Conservation (phyloP, 1,140 invertebrate species). For the Vanessa atalanta region DNA sequence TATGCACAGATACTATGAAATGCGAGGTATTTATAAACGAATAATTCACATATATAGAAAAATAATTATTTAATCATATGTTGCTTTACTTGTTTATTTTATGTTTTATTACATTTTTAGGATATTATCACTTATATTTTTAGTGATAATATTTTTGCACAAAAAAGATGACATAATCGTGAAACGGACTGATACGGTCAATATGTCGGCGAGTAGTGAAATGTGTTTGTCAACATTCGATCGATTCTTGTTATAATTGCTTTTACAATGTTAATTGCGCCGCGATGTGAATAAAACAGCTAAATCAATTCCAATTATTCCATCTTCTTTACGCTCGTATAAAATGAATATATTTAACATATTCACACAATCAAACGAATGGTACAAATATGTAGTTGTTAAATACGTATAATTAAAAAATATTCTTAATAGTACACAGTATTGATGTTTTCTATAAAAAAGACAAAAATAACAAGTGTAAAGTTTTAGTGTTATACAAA, state of each 20-base stretch:
- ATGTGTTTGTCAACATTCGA: conserved; percentile 75
- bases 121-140: neutral
- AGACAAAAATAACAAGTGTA: neutral
- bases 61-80: too few species aligned
- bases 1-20: too few species aligned
- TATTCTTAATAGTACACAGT: conserved; percentile 16
- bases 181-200: conserved; percentile 27
- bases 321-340: conserved; percentile 7
- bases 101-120: neutral
- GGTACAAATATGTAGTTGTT: conserved; percentile 41
- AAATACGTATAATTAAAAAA: conserved; percentile 35
- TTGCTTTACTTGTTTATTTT: too few species aligned
- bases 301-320: conserved; percentile 8
- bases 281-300: conserved; percentile 24
- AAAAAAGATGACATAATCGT: conserved; percentile 14
- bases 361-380: conserved; percentile 26
- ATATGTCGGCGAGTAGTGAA: conserved; percentile 51
- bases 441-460: conserved; percentile 9
- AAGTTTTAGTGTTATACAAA: conserved; percentile 13
- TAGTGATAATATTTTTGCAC: neutral
- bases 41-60: too few species aligned
- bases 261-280: conserved; percentile 34
- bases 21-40: too few species aligned
- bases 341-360: neutral
- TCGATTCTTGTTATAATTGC: conserved; percentile 51